phyloP scores from a whole-genome alignment of 2,113 vertebrate species.

The Scomber japonicus region DNA sequence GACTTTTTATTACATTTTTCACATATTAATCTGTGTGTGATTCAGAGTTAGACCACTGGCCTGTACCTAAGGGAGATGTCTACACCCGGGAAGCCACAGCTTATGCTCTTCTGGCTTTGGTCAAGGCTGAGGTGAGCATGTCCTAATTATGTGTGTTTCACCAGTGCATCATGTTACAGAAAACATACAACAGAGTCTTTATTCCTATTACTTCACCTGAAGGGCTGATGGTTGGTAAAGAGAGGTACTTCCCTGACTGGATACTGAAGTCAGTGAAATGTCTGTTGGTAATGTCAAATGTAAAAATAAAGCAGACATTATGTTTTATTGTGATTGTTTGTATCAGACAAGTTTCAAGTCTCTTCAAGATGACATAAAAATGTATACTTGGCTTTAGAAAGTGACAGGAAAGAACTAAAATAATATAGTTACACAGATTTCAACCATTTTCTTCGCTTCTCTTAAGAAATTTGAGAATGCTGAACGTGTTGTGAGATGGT shows the following conservation, averaged over 20 bases:
- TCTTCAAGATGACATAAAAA: too few species aligned
- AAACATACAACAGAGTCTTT: background rate
- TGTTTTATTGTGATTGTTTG: too few species aligned
- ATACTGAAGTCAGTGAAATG: background rate
- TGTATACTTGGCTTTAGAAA: too few species aligned
- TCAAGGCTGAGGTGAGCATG: constrained; percentile 72
- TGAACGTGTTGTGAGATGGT: constrained; percentile 83
- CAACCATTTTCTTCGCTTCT: background rate
- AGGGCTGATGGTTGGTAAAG: background rate
- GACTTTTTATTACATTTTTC: too few species aligned
- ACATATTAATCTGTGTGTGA: background rate
- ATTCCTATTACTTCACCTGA: background rate
- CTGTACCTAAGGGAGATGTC: constrained; percentile 64
- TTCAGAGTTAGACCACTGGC: constrained; percentile 83
- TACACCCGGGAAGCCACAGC: constrained; percentile 91
- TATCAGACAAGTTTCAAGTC: too few species aligned
- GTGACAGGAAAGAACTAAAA: too few species aligned
- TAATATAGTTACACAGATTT: background rate
- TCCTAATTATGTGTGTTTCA: background rate
- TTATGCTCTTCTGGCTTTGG: constrained; percentile 89
- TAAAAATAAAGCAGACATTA: too few species aligned
- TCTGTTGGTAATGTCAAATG: too few species aligned
- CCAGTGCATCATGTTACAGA: background rate
- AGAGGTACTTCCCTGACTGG: too few species aligned
- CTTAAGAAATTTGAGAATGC: constrained; percentile 68